Conservation (phyloP, 2,888 invertebrate genomes). For the Orchestes rusci region DNA sequence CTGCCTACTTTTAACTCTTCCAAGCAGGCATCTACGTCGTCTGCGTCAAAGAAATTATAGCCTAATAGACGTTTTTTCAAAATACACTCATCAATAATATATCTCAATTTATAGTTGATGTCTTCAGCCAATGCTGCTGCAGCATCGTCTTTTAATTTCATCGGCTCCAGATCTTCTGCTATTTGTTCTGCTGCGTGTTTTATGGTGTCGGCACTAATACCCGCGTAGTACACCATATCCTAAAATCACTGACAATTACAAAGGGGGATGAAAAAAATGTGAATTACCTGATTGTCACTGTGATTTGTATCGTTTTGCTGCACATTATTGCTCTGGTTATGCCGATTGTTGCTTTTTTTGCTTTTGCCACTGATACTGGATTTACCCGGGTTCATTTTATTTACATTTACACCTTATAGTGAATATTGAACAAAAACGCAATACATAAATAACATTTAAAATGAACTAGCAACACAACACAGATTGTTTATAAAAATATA, state of each 20-base stretch:
- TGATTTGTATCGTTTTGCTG: no score
- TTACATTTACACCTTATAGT: no score
- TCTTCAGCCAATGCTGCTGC: constrained; percentile 38
- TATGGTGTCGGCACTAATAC: constrained; percentile 38
- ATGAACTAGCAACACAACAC: no score
- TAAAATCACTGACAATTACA: constrained; percentile 28
- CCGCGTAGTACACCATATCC: constrained; percentile 38
- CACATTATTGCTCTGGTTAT: no score
- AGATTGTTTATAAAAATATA: no score
- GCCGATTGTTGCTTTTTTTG: no score
- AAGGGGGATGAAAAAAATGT: no score
- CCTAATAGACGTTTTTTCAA: constrained; percentile 37
- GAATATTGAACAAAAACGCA: no score
- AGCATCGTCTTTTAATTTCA: constrained; percentile 39
- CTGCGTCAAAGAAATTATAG: constrained; percentile 35
- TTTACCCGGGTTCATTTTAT: no score
- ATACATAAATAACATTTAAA: no score
- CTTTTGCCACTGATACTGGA: no score
- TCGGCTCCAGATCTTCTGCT: constrained; percentile 32
- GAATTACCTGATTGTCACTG: no score
- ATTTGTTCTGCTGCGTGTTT: constrained; percentile 38
- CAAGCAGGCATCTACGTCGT: constrained; percentile 39
- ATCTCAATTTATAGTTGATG: constrained; percentile 40
- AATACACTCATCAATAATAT: constrained; percentile 40
- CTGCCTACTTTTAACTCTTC: constrained; percentile 37